Base-by-base conservation (phyloP, 92 coral and sea anemone species). In the Epizoanthus ramosus region DNA sequence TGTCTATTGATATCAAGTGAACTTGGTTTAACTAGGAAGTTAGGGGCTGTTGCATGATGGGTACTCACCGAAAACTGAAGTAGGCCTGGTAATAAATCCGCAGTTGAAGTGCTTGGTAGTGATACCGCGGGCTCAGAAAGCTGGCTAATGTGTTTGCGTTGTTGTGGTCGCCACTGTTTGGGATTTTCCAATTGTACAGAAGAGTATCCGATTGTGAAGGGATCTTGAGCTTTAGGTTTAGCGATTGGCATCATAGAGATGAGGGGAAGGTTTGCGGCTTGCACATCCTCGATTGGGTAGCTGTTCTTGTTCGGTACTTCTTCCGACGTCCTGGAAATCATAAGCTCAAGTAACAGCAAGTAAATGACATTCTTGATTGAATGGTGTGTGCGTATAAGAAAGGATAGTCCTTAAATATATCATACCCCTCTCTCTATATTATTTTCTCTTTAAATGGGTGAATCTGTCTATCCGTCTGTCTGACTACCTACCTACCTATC, bases 41-140 rank as follows among this genome's bases (percentile, higher is more conserved):
- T 37, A 1, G 6, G 1, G 5, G 4, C 1, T 37, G 43, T 37
- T 37, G 73, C 21, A 37, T 21, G n/a, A 14, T 73, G 41, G 63
- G n/a, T 73, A 73, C 79, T 3, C 9, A 74, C 79, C 79, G 79
- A 54, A 63, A 74, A 74, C 35, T 54, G 45, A 14, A 74, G 79
- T 43, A 74, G 65, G 19, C 79, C 79, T 74, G 79, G 79, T 74
- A 74, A 54, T 63, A 74, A 54, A 63, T 74, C 79, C 23, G 57
- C 18, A 16, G 65, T 58, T 25, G 79, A 74, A 74, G 79, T 61
- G 23, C 22, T 22, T 74, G 79, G 23, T 24, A 64, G 35, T 37
- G 61, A 63, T 53, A 5, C 17, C 7, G 79, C 64, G 5, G 35
- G 63, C n/a, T n/a, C 71, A 65, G 71, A 28, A 65, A 65, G 43